Conservation (phyloP, 2,797 vertebrate species). For the Centroberyx gerrardi region DNA sequence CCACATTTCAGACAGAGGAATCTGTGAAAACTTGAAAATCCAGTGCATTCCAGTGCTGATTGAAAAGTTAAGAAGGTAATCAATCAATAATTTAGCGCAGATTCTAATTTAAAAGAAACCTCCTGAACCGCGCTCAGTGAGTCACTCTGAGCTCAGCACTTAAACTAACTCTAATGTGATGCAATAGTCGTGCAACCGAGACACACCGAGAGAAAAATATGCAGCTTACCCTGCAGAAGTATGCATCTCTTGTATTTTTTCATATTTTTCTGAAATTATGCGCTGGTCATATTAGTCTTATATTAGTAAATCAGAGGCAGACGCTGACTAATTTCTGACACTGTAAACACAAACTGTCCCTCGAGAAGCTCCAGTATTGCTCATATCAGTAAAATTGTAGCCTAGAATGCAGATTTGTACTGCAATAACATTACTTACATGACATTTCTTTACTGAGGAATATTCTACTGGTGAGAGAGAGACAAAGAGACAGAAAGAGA, state of each 20-base stretch:
- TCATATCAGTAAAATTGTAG: constrained; percentile 53
- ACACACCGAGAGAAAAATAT: constrained; percentile 28
- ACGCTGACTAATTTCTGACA: constrained; percentile 35
- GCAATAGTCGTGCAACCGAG: constrained; percentile 64
- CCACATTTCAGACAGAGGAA: constrained; percentile 3
- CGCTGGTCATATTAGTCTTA: constrained; percentile 16
- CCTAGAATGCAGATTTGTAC: constrained; percentile 43
- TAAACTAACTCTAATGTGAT: constrained; percentile 56
- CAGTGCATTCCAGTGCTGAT: constrained; percentile 5
- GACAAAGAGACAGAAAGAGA: not conserved
- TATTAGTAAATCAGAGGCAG: constrained; percentile 23
- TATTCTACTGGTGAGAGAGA: not conserved
- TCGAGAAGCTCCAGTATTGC: constrained; percentile 30
- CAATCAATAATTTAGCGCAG: constrained; percentile 52
- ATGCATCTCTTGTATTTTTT: constrained; percentile 34
- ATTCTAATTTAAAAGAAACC: constrained; percentile 49
- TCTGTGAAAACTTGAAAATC: constrained; percentile 4
- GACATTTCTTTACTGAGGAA: constrained; percentile 43
- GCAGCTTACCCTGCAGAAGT: constrained; percentile 41
- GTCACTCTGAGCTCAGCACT: constrained; percentile 68
- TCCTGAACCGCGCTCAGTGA: constrained; percentile 36
- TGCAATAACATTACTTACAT: constrained; percentile 38
- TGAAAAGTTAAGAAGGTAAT: constrained; percentile 43
- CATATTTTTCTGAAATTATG: constrained; percentile 33
- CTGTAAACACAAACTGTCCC: constrained; percentile 32